Conservation (phyloP, 2,888 invertebrate genomes). For the Peribatodes rhomboidaria region DNA sequence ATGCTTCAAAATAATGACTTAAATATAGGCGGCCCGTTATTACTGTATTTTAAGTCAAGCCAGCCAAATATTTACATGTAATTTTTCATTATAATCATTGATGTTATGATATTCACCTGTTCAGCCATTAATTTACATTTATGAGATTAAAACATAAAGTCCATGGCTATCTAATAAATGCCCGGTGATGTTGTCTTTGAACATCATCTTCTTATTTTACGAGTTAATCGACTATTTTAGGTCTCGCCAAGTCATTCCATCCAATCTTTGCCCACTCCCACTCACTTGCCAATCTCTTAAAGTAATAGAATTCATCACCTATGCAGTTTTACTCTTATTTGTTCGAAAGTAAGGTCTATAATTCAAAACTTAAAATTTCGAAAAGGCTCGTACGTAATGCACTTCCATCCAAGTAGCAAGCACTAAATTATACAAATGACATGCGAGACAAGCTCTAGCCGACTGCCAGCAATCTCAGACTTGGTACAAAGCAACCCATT, state of each 20-base stretch:
- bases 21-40: conserved; percentile 7
- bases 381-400: conserved; percentile 36
- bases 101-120: background rate
- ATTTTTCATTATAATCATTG: background rate
- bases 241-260: conserved; percentile 12
- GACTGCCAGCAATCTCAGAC: conserved; percentile 58
- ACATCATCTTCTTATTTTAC: background rate
- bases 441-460: conserved; percentile 52
- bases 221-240: background rate
- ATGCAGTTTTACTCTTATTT: conserved; percentile 8
- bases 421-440: conserved; percentile 70
- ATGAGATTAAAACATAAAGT: no score
- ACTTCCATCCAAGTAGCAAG: conserved; percentile 58
- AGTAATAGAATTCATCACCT: background rate
- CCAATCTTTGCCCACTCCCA: conserved; percentile 14
- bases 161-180: no score
- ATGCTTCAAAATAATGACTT: conserved; percentile 20
- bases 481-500: conserved; percentile 10
- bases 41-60: conserved; percentile 6
- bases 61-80: conserved; percentile 2
- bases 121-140: no score
- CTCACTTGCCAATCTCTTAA: conserved; percentile 23
- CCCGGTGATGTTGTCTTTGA: no score
- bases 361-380: conserved; percentile 3
- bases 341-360: conserved; percentile 7